Percentiles rank a stretch among this genome's conserved stretches.
Conservation (phyloP, 1,140 invertebrate species). For the Trichogramma pretiosum region DNA sequence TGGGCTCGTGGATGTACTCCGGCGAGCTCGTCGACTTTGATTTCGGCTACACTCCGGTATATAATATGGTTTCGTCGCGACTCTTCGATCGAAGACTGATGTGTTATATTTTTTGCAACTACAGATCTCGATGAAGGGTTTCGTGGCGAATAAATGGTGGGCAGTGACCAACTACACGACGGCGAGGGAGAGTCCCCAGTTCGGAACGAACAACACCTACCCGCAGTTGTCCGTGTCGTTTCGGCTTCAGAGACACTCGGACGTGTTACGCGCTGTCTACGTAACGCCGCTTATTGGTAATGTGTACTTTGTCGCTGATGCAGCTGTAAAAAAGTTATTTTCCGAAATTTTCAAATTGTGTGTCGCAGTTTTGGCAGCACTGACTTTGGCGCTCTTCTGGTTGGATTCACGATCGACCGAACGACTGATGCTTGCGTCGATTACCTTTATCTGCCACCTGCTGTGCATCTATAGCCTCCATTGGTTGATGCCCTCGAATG, state of each 20-base stretch:
- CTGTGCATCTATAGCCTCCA: constrained; percentile 37
- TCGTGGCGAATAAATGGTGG: constrained; percentile 18
- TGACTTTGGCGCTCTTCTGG: constrained; percentile 43
- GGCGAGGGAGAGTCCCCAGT: constrained; percentile 25
- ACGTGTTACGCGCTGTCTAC: constrained; percentile 31
- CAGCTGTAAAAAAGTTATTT: background rate
- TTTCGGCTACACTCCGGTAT: too few species aligned
- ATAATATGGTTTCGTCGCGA: too few species aligned
- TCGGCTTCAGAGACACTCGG: constrained; percentile 38
- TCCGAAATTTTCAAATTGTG: too few species aligned
- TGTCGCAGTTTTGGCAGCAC: constrained; percentile 36
- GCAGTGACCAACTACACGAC: constrained; percentile 14
- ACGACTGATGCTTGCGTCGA: constrained; percentile 36
- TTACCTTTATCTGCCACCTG: constrained; percentile 45
- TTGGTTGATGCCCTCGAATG: constrained; percentile 39
- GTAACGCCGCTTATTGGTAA: constrained; percentile 45
- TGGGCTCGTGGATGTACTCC: constrained; percentile 49
- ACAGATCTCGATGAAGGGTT: constrained; percentile 18
- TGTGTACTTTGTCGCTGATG: too few species aligned
- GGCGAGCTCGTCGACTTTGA: too few species aligned
- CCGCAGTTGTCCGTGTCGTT: constrained; percentile 41
- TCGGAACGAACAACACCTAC: constrained; percentile 41
- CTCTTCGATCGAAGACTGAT: too few species aligned
- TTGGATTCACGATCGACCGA: constrained; percentile 39
- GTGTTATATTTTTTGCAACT: background rate